Percentiles rank a stretch among this genome's conserved stretches.
phyloP scores from a whole-genome alignment of 2,888 invertebrate species.

The Itoplectis maculator region DNA sequence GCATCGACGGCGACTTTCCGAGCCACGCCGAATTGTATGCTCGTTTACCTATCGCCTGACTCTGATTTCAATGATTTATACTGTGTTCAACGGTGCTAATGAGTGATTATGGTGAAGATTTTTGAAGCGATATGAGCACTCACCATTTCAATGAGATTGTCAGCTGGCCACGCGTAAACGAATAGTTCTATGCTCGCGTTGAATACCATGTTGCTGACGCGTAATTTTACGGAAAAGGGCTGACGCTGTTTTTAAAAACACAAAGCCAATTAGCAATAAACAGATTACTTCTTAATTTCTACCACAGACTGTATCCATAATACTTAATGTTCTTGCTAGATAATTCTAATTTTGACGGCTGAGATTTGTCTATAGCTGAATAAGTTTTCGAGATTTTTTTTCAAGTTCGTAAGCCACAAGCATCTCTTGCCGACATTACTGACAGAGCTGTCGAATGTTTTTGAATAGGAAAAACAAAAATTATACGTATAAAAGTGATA shows the following conservation, averaged over 20 bases:
- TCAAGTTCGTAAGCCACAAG: no score
- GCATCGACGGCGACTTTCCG: constrained; percentile 64
- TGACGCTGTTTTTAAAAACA: constrained; percentile 64
- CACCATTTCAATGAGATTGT: constrained; percentile 74
- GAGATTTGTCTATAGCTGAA: no score
- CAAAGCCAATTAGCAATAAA: not conserved
- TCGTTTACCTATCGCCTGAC: constrained; percentile 58
- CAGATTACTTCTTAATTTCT: not conserved
- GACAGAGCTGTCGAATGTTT: no score
- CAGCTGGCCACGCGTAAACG: constrained; percentile 76
- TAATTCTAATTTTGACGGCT: no score
- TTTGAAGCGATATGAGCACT: not conserved
- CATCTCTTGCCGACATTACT: no score
- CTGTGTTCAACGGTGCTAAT: not conserved
- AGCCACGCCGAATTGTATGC: constrained; percentile 69
- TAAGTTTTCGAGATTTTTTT: no score
- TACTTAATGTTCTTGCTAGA: no score
- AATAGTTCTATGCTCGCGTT: constrained; percentile 75
- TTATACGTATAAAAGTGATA: no score
- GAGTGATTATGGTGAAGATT: not conserved
- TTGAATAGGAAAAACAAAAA: no score
- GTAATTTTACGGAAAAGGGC: constrained; percentile 69
- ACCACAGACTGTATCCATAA: not conserved
- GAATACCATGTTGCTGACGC: constrained; percentile 70
- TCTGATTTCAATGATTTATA: constrained; percentile 35